Percentiles rank a stretch among this genome's conserved stretches.
These are phyloP conservation scores for Sturnira hondurensis DNA, from an alignment of 2,113 vertebrate genomes.

Conservation along the genomic window DNA sequence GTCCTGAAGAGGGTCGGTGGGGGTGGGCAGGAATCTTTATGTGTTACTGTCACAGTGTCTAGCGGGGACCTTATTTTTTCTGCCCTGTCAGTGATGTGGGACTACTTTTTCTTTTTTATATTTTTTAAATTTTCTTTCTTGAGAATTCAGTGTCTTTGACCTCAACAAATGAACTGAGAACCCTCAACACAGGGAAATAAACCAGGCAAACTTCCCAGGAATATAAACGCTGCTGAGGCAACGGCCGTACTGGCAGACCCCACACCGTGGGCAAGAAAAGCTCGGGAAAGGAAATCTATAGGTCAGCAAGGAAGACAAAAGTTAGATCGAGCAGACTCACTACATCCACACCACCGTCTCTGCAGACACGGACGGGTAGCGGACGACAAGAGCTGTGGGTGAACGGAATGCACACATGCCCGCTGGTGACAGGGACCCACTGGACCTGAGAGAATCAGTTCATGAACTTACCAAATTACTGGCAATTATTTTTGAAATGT, in stretches of 20 bases:
- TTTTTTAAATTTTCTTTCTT: conserved; percentile 45
- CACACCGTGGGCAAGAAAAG: background rate
- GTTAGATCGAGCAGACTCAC: background rate
- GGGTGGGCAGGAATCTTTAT: too few species aligned
- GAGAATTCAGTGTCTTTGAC: conserved; percentile 40
- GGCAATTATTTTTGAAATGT: conserved; percentile 43
- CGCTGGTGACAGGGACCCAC: background rate
- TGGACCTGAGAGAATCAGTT: conserved; percentile 35
- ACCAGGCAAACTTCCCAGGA: conserved; percentile 4
- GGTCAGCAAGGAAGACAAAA: background rate
- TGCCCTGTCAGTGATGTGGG: background rate
- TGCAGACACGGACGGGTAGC: background rate
- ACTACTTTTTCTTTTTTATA: background rate
- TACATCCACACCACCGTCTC: background rate
- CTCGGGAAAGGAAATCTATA: background rate
- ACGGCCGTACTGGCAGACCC: background rate
- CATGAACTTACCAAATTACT: conserved; percentile 60
- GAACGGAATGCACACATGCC: background rate
- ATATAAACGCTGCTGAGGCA: background rate
- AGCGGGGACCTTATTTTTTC: background rate
- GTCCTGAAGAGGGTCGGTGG: background rate
- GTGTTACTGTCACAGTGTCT: background rate
- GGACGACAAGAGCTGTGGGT: conserved; percentile 36
- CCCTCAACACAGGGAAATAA: conserved; percentile 26
- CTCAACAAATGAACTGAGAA: conserved; percentile 40